These are phyloP conservation scores for Halesus radiatus DNA, from an alignment of 1,140 invertebrate genomes.

Conservation along the genomic window DNA sequence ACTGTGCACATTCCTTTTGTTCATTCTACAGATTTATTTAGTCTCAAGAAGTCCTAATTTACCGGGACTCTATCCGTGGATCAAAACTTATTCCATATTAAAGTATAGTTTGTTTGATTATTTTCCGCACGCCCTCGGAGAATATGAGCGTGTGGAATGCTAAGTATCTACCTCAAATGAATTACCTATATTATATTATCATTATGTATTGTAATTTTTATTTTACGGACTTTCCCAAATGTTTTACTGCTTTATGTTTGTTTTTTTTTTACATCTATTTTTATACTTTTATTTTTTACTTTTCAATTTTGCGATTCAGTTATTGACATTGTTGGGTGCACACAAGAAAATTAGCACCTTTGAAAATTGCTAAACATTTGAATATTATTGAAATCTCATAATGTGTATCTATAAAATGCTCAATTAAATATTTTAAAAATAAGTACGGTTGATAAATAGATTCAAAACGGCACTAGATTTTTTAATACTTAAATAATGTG, in stretches of 20 bases:
- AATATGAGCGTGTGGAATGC: constrained; percentile 36
- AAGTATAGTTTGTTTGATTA: constrained; percentile 27
- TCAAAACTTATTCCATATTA: constrained; percentile 49
- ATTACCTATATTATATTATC: constrained; percentile 55
- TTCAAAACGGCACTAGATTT: constrained; percentile 51
- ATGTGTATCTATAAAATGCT: constrained; percentile 53
- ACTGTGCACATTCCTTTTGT: constrained; percentile 42
- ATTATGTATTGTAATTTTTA: constrained; percentile 51
- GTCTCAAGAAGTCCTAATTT: constrained; percentile 37
- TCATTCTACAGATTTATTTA: constrained; percentile 41
- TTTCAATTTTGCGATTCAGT: constrained; percentile 3
- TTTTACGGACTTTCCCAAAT: constrained; percentile 33
- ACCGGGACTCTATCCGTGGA: constrained; percentile 30
- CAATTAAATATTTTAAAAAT: constrained; percentile 53
- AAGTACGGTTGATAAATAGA: constrained; percentile 43
- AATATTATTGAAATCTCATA: constrained; percentile 34
- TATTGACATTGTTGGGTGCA: constrained; percentile 31
- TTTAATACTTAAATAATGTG: constrained; percentile 38
- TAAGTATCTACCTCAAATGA: constrained; percentile 57
- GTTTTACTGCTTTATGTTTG: constrained; percentile 34
- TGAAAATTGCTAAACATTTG: constrained; percentile 27
- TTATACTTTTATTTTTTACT: neutral
- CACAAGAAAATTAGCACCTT: constrained; percentile 14
- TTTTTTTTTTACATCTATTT: constrained; percentile 11
- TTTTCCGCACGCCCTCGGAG: constrained; percentile 34